Conservation (phyloP, 2,113 vertebrate species). For the Ictalurus furcatus region DNA sequence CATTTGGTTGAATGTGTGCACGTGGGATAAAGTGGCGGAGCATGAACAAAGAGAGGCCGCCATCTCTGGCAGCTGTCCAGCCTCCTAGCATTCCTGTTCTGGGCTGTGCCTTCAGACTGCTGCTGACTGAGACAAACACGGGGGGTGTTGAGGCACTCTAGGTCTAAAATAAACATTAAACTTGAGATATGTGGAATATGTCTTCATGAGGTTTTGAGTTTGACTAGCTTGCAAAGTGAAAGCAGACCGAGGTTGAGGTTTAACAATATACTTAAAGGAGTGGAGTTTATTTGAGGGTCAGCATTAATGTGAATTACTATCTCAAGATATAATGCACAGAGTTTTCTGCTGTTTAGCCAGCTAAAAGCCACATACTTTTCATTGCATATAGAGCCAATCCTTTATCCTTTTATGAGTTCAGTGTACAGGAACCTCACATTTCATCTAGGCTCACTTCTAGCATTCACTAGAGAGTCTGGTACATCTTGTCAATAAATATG, state of each 20-base stretch:
- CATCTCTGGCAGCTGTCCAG: slow-evolving; percentile 46
- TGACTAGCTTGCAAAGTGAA: not conserved
- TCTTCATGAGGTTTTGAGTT: slow-evolving; percentile 19
- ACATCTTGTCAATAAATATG: not conserved
- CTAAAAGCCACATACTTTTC: not conserved
- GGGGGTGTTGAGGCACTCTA: not conserved
- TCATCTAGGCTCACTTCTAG: not conserved
- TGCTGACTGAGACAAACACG: slow-evolving; percentile 38
- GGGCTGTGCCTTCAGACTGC: slow-evolving; percentile 43
- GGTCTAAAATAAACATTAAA: not conserved
- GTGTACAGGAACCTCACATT: not conserved
- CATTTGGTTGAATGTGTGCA: slow-evolving; percentile 32
- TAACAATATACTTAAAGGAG: not conserved
- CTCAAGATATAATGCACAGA: not conserved
- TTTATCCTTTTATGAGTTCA: not conserved
- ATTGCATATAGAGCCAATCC: not conserved
- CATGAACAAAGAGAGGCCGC: slow-evolving; percentile 18
- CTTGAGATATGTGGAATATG: not conserved
- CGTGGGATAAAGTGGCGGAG: slow-evolving; percentile 27
- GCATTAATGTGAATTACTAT: not conserved
- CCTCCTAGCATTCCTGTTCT: slow-evolving; percentile 46
- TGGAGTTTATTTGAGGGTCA: not conserved
- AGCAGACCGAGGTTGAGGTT: not conserved
- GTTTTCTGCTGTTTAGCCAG: not conserved
- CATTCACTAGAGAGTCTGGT: not conserved